Conservation (phyloP, 2,888 invertebrate genomes). For the Ligdia adustata region DNA sequence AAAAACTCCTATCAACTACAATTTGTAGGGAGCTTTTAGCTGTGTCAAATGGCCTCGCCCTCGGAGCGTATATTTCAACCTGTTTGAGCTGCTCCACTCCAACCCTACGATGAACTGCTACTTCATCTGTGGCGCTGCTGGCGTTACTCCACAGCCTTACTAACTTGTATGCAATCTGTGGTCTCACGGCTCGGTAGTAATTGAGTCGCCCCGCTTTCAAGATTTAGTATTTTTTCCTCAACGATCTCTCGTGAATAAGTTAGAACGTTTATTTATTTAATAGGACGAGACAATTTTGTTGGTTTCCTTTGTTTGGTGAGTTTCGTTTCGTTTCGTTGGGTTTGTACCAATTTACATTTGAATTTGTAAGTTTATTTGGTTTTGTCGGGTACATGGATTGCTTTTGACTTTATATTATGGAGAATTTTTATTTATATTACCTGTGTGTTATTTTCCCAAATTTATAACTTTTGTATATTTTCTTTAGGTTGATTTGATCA, state of each 20-base stretch:
- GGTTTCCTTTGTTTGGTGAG: slow-evolving; percentile 2
- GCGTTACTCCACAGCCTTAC: background rate
- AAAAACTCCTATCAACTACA: too few species aligned
- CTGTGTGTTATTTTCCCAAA: background rate
- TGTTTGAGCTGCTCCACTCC: slow-evolving; percentile 25
- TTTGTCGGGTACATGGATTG: too few species aligned
- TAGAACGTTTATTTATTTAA: slow-evolving; percentile 19
- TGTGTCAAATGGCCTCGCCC: slow-evolving; percentile 12
- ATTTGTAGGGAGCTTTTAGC: slow-evolving; percentile 10
- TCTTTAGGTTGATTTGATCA: too few species aligned
- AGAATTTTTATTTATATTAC: too few species aligned
- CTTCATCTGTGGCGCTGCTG: background rate
- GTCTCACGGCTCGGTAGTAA: slow-evolving; percentile 15
- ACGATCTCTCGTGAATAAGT: slow-evolving; percentile 22
- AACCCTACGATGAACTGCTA: background rate
- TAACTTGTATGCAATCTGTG: background rate
- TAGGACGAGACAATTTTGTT: slow-evolving; percentile 11
- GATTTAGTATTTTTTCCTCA: slow-evolving; percentile 27
- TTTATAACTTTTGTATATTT: background rate
- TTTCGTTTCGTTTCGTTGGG: too few species aligned
- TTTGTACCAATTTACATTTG: too few species aligned
- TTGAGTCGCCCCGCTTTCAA: slow-evolving; percentile 18
- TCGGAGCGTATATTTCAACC: slow-evolving; percentile 25
- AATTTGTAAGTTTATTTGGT: too few species aligned
- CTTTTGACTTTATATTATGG: background rate